Evolutionary conservation across 1,140 invertebrate genomes (phyloP), one percentile per base, ranked within the genome.

Genomic region (Batillaria attramentaria): DNA sequence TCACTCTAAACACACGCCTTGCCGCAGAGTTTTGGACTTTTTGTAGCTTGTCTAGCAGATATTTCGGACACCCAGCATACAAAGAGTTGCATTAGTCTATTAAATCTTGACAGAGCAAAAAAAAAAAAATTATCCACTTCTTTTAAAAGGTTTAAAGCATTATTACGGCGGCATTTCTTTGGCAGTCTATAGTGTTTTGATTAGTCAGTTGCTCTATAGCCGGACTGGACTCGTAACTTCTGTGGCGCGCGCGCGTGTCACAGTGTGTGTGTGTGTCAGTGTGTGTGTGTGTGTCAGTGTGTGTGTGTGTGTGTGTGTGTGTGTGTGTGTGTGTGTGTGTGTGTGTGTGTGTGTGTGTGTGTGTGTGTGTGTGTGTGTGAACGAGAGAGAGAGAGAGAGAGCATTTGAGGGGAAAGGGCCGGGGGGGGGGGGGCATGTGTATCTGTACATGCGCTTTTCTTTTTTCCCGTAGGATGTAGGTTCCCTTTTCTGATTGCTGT

Each of bases 301-400:
- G 28, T 66, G 62, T 66, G 62, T 66, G 62, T 65, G 62, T 5
- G 31, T 65, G 62, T 33, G 31, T 66, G 62, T 28, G 62, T 33
- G n/a, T 18, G 57, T 28, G 18, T 24, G 57, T 8, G n/a, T 66
- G 62, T 20, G 3, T 66, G 62, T 66, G 62, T 66, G 31, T 66
- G 62, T 66, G 62, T 66, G 62, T 8, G 57, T n/a, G 4, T 37
- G 4, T 37, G 28, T 10, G 8, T 28, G 33, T 66, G 10, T 8
- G 28, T 28, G 33, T 28, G 28, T 13, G 8, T 8, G 24, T 16
- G 28, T 16, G 28, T 28, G 13, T 10, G 28, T 66, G 28, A 28
- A 35, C 33, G 10, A 28, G 33, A 66, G 62, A 66, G 62, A 16
- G 62, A 13, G n/a, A 8, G 57, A 10, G 18, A 20, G 57, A 8